Evolutionary conservation across 2,888 invertebrate species (phyloP).

Genomic region (Luperina nickerlii): DNA sequence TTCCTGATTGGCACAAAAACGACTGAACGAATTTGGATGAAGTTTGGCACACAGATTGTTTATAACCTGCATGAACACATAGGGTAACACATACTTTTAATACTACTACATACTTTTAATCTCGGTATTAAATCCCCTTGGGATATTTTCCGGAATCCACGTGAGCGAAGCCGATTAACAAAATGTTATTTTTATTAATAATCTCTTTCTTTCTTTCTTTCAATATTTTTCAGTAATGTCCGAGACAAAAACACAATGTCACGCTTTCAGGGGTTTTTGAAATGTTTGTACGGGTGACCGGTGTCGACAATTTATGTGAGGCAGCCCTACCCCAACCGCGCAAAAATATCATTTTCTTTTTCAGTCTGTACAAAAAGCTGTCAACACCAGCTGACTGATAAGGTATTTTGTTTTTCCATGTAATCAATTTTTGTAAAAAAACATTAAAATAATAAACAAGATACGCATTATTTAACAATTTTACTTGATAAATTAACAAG

Average conservation of each 20-base stretch:
- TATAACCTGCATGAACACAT: too few relatives aligned
- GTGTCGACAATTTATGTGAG: neutral
- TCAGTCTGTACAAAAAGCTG: slow-evolving; percentile 22
- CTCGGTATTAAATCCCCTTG: neutral
- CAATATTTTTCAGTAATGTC: neutral
- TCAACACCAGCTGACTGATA: slow-evolving; percentile 54
- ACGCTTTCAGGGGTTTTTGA: neutral
- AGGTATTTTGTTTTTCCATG: slow-evolving; percentile 60
- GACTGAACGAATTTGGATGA: too few relatives aligned
- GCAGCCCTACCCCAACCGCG: neutral
- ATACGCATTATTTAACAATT: neutral
- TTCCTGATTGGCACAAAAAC: too few relatives aligned
- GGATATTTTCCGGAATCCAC: neutral
- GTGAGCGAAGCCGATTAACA: neutral
- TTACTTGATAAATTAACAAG: slow-evolving; percentile 65
- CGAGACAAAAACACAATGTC: neutral
- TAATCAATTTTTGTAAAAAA: slow-evolving; percentile 19
- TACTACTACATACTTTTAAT: too few relatives aligned
- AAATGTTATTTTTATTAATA: too few relatives aligned
- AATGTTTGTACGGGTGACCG: neutral
- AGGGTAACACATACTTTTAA: too few relatives aligned
- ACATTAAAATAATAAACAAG: neutral
- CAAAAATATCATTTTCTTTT: neutral
- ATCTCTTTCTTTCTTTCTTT: too few relatives aligned
- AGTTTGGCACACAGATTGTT: too few relatives aligned